These are phyloP conservation scores for Arizona elegans DNA, from an alignment of 2,113 vertebrate genomes.

Conservation along the genomic window DNA sequence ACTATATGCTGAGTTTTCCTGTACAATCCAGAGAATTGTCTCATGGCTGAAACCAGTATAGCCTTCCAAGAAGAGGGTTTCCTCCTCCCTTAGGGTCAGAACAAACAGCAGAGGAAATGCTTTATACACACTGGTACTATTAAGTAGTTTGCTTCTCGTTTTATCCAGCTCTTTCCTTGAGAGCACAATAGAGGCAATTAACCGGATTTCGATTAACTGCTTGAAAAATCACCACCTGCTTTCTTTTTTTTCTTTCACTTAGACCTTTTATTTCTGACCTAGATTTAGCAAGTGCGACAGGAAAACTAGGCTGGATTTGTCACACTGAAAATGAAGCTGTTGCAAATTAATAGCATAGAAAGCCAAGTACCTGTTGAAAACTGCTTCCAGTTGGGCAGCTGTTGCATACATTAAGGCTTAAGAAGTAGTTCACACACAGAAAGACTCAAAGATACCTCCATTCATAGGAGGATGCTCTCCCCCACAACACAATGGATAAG, in stretches of 20 bases:
- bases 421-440: neutral
- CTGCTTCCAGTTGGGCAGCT: slow-evolving; percentile 5
- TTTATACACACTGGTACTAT: slow-evolving; percentile 26
- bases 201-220: slow-evolving; percentile 43
- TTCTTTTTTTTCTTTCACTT: slow-evolving; percentile 34
- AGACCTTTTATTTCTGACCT: slow-evolving; percentile 47
- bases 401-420: slow-evolving; percentile 3
- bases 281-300: slow-evolving; percentile 35
- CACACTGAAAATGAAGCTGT: slow-evolving; percentile 19
- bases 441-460: neutral
- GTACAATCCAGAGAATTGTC: slow-evolving; percentile 10
- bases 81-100: neutral
- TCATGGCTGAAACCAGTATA: slow-evolving; percentile 20
- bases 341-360: neutral
- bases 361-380: slow-evolving; percentile 15
- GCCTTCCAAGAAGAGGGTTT: slow-evolving; percentile 2
- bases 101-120: slow-evolving; percentile 34
- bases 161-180: slow-evolving; percentile 34
- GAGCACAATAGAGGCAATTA: slow-evolving; percentile 48
- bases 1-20: slow-evolving; percentile 14
- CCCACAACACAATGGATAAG: neutral
- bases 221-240: slow-evolving; percentile 52
- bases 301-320: slow-evolving; percentile 5
- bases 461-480: neutral
- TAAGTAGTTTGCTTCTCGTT: slow-evolving; percentile 25